Base-by-base conservation (phyloP, 2,113 vertebrate species). In the Salvelinus fontinalis region DNA sequence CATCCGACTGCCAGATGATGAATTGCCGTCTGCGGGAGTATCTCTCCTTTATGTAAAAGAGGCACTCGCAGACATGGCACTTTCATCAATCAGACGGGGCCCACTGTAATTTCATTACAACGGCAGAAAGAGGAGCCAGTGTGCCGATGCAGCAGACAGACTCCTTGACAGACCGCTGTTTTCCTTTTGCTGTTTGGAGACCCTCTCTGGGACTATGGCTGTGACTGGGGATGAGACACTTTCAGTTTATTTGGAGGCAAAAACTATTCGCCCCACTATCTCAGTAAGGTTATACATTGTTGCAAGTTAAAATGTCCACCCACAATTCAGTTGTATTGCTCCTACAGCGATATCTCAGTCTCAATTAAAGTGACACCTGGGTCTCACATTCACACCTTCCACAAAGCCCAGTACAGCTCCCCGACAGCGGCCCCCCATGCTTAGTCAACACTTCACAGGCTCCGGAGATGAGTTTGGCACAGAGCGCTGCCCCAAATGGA, bases 31-130 rank as follows among this genome's bases (percentile, higher is more conserved):
- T 84, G 75, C 80, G 48, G 81, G 78, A 82, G 83, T 84, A 81
- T 75, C 86, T 88, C 81, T 85, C 81, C 77, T 75, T 90, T 87
- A 92, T 94, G 90, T 90, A 91, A 91, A 90, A 89, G 84, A 91
- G 89, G 88, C 66, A 72, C 83, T 86, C 81, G 85, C 84, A 88
- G 83, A 88, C 76, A 70, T 84, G 85, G 85, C 87, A 85, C 86
- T 85, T 86, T 89, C 86, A 94, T 93, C 92, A 88, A 92, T 93
- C 92, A 93, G 86, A 81, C 57, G 57, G 77, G 22, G 75, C 71
- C 48, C 3, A 24, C 67, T 84, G 83, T 91, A 88, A 92, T 88
- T 90, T 85, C 84, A 88, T 89, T 85, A 86, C 82, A 83, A 72
- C 87, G 77, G 83, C 84, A 85, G 83, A 84, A 75, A 81, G 79